Percentiles rank a stretch among this genome's conserved stretches.
phyloP scores from a whole-genome alignment of 2,113 vertebrate species.

The Paramisgurnus dabryanus region DNA sequence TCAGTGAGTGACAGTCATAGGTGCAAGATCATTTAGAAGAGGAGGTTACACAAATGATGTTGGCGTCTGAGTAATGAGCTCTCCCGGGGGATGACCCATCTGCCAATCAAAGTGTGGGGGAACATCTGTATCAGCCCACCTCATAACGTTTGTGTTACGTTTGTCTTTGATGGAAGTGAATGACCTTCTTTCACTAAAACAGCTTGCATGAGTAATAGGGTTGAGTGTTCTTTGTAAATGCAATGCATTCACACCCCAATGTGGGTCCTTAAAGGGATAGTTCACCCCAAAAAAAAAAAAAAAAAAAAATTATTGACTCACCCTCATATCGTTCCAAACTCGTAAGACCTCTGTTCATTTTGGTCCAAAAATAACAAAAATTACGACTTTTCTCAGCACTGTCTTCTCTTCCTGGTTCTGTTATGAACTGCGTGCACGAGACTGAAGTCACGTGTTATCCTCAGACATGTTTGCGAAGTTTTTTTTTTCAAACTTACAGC shows the following conservation, averaged over 20 bases:
- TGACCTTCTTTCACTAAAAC: constrained; percentile 28
- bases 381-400: no score
- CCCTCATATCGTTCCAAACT: no score
- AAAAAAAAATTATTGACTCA: no score
- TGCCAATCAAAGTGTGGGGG: constrained; percentile 25
- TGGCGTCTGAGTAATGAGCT: constrained; percentile 33
- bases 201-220: neutral
- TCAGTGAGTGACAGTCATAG: constrained; percentile 23
- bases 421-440: no score
- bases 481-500: no score
- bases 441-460: no score
- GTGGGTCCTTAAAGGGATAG: neutral
- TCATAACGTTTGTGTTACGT: neutral
- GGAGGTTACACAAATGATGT: constrained; percentile 27
- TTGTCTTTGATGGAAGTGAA: constrained; percentile 15
- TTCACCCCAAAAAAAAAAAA: no score
- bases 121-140: constrained; percentile 30
- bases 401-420: no score
- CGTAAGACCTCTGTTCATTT: no score
- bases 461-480: no score
- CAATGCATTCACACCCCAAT: neutral
- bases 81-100: constrained; percentile 7
- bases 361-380: no score
- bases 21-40: neutral
- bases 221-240: neutral